phyloP scores from a whole-genome alignment of 1,140 invertebrate genomes.

The Drosophila obscura region DNA sequence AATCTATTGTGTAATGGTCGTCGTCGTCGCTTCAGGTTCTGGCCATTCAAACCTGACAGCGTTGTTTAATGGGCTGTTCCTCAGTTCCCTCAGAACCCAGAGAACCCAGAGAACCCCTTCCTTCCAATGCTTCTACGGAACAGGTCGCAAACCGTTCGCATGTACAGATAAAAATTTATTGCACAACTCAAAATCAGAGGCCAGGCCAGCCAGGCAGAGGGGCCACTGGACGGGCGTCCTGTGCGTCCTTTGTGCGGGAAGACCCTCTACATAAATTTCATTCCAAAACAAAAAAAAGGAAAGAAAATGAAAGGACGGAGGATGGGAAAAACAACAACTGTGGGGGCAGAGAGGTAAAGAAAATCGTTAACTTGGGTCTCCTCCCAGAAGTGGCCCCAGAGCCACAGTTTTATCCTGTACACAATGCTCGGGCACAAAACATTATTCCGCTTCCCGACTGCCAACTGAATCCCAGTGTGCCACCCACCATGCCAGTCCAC shows the following conservation, averaged over 20 bases:
- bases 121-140: conserved; percentile 19
- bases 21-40: conserved; percentile 26
- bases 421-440: conserved; percentile 25
- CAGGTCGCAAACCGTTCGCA: conserved; percentile 51
- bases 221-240: neutral
- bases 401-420: conserved; percentile 52
- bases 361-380: conserved; percentile 67
- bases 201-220: conserved; percentile 10
- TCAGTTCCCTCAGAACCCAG: conserved; percentile 11
- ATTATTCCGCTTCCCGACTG: conserved; percentile 5
- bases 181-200: conserved; percentile 79
- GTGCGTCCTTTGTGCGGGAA: conserved; percentile 34
- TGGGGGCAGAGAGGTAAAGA: conserved; percentile 18
- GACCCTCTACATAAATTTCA: conserved; percentile 57
- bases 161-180: conserved; percentile 82
- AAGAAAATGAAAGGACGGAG: conserved; percentile 4
- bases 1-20: conserved; percentile 75
- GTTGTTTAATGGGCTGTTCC: conserved; percentile 72
- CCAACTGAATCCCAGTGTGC: no score
- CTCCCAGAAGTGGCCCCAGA: conserved; percentile 12
- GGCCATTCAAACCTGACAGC: conserved; percentile 74
- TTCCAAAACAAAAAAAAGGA: conserved; percentile 28
- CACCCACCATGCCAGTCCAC: neutral
- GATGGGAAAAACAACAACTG: no score
- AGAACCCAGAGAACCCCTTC: conserved; percentile 23